Percentiles rank a stretch among this genome's conserved stretches.
Evolutionary conservation across 2,888 invertebrate species (phyloP).

Genomic region (Lasioglossum oenotherae): DNA sequence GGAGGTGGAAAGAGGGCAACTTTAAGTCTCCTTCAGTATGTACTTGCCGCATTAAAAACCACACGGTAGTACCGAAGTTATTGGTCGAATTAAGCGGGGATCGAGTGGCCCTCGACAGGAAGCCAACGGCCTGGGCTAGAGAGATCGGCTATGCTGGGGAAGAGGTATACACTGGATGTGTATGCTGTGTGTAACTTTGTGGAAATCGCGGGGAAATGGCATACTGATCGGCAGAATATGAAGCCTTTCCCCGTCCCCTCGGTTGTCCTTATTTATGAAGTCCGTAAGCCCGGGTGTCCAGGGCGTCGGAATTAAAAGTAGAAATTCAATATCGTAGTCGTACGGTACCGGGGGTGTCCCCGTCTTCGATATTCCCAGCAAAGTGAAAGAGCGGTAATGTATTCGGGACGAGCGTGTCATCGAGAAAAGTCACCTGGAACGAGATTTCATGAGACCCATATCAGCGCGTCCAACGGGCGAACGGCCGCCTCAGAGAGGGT

Average conservation of each 20-base stretch:
- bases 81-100: slow-evolving; percentile 27
- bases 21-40: slow-evolving; percentile 28
- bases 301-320: slow-evolving; percentile 52
- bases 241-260: slow-evolving; percentile 6
- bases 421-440: slow-evolving; percentile 60
- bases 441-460: slow-evolving; percentile 59
- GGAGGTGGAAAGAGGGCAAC: neutral
- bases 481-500: slow-evolving; percentile 26
- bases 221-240: slow-evolving; percentile 39
- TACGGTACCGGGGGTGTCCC: neutral
- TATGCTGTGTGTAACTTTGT: neutral
- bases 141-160: neutral
- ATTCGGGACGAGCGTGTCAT: slow-evolving; percentile 58
- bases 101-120: slow-evolving; percentile 1
- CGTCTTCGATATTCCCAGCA: slow-evolving; percentile 60
- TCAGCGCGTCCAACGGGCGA: slow-evolving; percentile 36
- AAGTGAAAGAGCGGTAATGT: slow-evolving; percentile 56
- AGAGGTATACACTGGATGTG: neutral
- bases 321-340: slow-evolving; percentile 60
- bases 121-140: neutral
- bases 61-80: slow-evolving; percentile 11
- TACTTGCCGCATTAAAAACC: slow-evolving; percentile 31
- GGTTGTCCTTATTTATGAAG: slow-evolving; percentile 57
- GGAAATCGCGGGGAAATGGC: slow-evolving; percentile 23
- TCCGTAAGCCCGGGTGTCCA: slow-evolving; percentile 36